Conservation (phyloP, 2,888 invertebrate species). For the Andricus curvator region DNA sequence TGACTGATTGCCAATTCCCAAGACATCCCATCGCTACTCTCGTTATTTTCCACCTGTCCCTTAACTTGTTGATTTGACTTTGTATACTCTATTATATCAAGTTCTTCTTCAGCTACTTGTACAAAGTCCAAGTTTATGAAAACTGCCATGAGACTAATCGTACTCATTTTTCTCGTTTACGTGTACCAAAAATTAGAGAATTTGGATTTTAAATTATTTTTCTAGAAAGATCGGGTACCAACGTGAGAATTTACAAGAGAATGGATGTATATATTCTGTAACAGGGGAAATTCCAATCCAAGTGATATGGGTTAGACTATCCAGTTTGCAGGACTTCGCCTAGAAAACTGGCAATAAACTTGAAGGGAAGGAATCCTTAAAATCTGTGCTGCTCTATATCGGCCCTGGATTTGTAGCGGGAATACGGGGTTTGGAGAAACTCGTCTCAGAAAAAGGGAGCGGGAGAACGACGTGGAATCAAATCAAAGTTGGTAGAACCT, state of each 20-base stretch:
- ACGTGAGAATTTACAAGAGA: not conserved
- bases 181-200: not conserved
- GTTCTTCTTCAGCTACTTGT: not conserved
- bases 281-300: conserved; percentile 33
- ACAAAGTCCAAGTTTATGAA: not conserved
- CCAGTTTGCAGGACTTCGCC: conserved; percentile 47
- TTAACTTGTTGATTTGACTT: conserved; percentile 37
- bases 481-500: conserved; percentile 72
- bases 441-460: conserved; percentile 51
- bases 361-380: conserved; percentile 59
- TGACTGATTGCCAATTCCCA: conserved; percentile 77
- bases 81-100: not conserved
- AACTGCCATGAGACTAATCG: not conserved
- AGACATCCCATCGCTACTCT: conserved; percentile 53
- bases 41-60: conserved; percentile 52
- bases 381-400: conserved; percentile 57
- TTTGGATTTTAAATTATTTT: not conserved
- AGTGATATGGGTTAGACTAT: conserved; percentile 30
- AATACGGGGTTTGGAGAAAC: conserved; percentile 54
- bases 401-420: conserved; percentile 60
- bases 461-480: conserved; percentile 62
- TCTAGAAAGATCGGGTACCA: not conserved
- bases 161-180: not conserved
- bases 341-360: conserved; percentile 58
- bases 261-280: not conserved